Conservation (phyloP, 2,113 vertebrate species). For the Sander vitreus region DNA sequence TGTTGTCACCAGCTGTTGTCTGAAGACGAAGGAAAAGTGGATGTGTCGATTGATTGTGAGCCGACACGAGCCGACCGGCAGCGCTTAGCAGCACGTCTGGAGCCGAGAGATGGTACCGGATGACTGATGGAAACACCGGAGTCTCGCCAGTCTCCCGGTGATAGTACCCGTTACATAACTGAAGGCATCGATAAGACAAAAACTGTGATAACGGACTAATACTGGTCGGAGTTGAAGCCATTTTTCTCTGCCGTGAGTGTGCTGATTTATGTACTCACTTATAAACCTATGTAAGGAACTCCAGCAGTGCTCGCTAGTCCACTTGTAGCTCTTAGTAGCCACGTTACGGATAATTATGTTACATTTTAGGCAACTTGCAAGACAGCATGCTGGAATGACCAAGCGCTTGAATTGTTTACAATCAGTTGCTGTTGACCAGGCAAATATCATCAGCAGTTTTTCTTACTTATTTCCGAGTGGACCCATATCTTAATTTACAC, state of each 20-base stretch:
- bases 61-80: neutral
- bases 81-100: neutral
- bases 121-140: slow-evolving; percentile 28
- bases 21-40: slow-evolving; percentile 60
- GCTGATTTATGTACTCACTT: slow-evolving; percentile 1
- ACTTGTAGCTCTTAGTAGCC: slow-evolving; percentile 22
- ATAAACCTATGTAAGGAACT: neutral
- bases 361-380: slow-evolving; percentile 25
- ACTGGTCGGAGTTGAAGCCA: slow-evolving; percentile 71
- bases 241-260: slow-evolving; percentile 65
- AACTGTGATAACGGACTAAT: slow-evolving; percentile 62
- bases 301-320: neutral
- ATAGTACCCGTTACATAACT: slow-evolving; percentile 45
- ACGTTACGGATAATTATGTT: neutral
- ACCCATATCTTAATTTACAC: neutral
- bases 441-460: neutral
- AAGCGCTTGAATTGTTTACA: slow-evolving; percentile 20
- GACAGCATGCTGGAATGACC: slow-evolving; percentile 28
- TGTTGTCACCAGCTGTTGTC: slow-evolving; percentile 80
- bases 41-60: neutral
- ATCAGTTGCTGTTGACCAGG: slow-evolving; percentile 1
- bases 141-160: slow-evolving; percentile 18
- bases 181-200: slow-evolving; percentile 46
- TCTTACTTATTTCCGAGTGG: neutral
- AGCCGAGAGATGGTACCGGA: slow-evolving; percentile 8